A percentile compares a stretch with the other conserved stretches of the same genome.
Evolutionary conservation across 2,797 vertebrate genomes (phyloP).

Genomic region (Enoplosus armatus): DNA sequence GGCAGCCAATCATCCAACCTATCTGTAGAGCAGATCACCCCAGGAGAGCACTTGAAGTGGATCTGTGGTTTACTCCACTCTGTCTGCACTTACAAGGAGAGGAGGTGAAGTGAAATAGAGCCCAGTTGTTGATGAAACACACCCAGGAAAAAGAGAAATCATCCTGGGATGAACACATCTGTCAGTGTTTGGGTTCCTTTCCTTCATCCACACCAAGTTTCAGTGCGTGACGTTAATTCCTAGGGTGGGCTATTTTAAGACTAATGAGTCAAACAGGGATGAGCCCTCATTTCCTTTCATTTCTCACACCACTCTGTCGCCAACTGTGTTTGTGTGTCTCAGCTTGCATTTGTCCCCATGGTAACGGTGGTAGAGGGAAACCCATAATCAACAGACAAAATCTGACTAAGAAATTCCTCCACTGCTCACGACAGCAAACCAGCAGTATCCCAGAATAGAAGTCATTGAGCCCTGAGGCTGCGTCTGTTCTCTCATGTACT

Average conservation of each 20-base stretch:
- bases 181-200: constrained; percentile 18
- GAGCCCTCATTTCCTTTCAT: constrained; percentile 73
- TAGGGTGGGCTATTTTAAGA: constrained; percentile 58
- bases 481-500: constrained; percentile 18
- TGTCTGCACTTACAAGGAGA: constrained; percentile 23
- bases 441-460: constrained; percentile 53
- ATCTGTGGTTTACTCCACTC: constrained; percentile 21
- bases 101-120: constrained; percentile 1
- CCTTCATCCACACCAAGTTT: constrained; percentile 55
- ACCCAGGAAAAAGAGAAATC: constrained; percentile 15
- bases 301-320: constrained; percentile 58
- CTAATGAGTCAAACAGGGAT: constrained; percentile 68
- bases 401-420: constrained; percentile 66
- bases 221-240: constrained; percentile 29
- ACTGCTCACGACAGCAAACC: constrained; percentile 46
- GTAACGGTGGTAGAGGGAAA: constrained; percentile 75
- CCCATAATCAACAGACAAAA: constrained; percentile 72
- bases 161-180: constrained; percentile 9
- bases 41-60: constrained; percentile 27
- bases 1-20: neutral
- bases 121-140: constrained; percentile 26
- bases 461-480: constrained; percentile 14
- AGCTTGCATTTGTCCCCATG: constrained; percentile 62
- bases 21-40: constrained; percentile 36
- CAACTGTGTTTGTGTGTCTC: constrained; percentile 72